Percentiles rank a stretch among this genome's conserved stretches.
Evolutionary conservation across 2,888 invertebrate genomes (phyloP).

Genomic region (Matsumyia berberina): DNA sequence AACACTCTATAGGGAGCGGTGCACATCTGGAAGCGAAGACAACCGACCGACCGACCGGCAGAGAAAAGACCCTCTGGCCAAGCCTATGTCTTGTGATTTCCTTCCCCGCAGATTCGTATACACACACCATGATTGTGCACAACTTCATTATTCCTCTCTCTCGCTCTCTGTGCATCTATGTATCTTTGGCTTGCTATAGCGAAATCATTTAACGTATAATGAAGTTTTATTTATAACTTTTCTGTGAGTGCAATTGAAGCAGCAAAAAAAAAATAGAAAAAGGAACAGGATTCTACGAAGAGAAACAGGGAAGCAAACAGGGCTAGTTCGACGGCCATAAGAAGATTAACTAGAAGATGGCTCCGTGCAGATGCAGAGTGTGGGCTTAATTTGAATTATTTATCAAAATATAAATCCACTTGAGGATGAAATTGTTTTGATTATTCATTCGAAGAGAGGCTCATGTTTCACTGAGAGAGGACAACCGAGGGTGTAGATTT

Average conservation of each 20-base stretch:
- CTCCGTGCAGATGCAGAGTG: conserved; percentile 42
- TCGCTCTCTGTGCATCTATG: conserved; percentile 14
- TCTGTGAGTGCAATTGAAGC: conserved; percentile 56
- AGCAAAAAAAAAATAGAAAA: conserved; percentile 12
- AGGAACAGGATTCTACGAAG: conserved; percentile 38
- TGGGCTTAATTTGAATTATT: conserved; percentile 65
- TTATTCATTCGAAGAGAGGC: neutral
- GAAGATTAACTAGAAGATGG: conserved; percentile 42
- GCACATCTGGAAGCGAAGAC: conserved; percentile 42
- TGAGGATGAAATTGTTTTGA: conserved; percentile 52
- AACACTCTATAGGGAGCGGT: conserved; percentile 56
- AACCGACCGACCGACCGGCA: conserved; percentile 6
- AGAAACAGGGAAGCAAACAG: neutral
- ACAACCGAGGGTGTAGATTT: too few relatives aligned
- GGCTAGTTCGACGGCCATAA: neutral
- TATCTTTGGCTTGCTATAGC: conserved; percentile 31
- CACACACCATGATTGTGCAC: conserved; percentile 10
- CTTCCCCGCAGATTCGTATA: neutral
- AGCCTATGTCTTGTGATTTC: conserved; percentile 46
- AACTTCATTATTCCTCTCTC: conserved; percentile 37
- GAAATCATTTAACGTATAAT: conserved; percentile 73
- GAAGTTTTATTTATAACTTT: conserved; percentile 73
- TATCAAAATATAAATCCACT: conserved; percentile 56
- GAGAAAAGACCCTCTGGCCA: conserved; percentile 26
- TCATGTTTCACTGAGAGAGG: neutral